Percentiles rank a stretch among this genome's conserved stretches.
Conservation (phyloP, 2,797 vertebrate species). For the Scyliorhinus canicula region DNA sequence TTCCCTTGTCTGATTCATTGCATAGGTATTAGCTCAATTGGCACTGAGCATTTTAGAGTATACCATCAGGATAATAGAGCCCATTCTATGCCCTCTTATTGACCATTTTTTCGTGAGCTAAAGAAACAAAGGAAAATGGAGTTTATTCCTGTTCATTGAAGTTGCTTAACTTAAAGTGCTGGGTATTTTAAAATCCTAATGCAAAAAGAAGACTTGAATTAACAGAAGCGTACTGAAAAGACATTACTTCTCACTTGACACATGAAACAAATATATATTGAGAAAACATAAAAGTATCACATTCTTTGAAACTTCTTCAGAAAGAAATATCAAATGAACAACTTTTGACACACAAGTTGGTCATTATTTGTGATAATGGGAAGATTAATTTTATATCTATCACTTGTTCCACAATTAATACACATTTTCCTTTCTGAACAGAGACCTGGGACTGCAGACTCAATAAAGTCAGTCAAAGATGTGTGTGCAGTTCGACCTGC, state of each 20-base stretch:
- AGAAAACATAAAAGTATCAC: background rate
- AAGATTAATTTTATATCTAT: background rate
- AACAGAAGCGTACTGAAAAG: background rate
- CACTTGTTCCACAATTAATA: background rate
- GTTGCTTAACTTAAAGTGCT: background rate
- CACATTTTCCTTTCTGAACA: conserved; percentile 42
- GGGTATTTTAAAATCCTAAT: background rate
- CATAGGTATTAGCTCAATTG: background rate
- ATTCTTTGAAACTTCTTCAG: background rate
- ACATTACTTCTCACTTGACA: background rate
- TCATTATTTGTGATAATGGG: background rate
- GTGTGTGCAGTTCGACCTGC: conserved; percentile 43
- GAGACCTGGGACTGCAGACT: conserved; percentile 64
- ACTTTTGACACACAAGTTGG: background rate
- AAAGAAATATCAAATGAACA: background rate
- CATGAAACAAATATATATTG: background rate
- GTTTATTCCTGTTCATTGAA: background rate
- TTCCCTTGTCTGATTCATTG: background rate
- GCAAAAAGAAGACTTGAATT: background rate
- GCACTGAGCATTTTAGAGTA: background rate
- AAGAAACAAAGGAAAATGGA: background rate
- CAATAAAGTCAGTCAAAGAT: conserved; percentile 54
- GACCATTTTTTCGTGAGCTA: background rate
- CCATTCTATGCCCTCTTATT: background rate
- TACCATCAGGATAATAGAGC: background rate